Base-by-base conservation (phyloP, 2,797 vertebrate species). In the Pangasius macronema region DNA sequence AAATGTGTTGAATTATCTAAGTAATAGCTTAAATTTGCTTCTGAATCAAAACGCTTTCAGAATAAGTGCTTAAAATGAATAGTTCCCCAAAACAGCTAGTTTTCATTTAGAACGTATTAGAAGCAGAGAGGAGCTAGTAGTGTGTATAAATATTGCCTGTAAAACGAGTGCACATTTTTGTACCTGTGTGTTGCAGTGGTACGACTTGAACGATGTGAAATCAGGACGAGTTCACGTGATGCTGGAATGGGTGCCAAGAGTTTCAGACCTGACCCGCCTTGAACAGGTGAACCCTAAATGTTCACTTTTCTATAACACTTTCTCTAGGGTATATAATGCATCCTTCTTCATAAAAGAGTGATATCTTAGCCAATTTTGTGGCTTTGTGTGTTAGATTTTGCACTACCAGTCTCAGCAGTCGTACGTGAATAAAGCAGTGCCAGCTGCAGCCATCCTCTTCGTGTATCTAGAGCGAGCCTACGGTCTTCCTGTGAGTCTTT, bases 401-500 rank as follows among this genome's bases (percentile, higher is more conserved):
- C 94, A 92, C 91, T 95, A 96, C 90, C 97, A 97, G 92, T 95
- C 93, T 83, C 92, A 96, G 90, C 95, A 97, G 91, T 95, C 95
- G 16, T 97, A 96, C 16, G 93, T 94, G 88, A 97, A 97, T 90
- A 97, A 97, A 63, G 93, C 93, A 0, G 94, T 98, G 22, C 96
- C 97, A 3, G 97, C 98, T 0, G 91, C 94, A 0, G 97, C 96
- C 1, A 90, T 98, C 82, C 92, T 99, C n/a, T 97, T 96, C 16
- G 93, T 98, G 84, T 98, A 97, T 36, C 83, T 98, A 91, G 98
- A 99, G 91, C 94, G 96, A n/a, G 97, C 97, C 0, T 94, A 96
- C 1, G 96, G 94, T 63, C 94, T 99, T 87, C 95, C 95, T 90
- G 98, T 99, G 92, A 97, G 97, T 87, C 39, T 83, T n/a, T 9